These are phyloP conservation scores for Stratiomys singularior DNA, from an alignment of 2,888 invertebrate species.

Conservation along the genomic window DNA sequence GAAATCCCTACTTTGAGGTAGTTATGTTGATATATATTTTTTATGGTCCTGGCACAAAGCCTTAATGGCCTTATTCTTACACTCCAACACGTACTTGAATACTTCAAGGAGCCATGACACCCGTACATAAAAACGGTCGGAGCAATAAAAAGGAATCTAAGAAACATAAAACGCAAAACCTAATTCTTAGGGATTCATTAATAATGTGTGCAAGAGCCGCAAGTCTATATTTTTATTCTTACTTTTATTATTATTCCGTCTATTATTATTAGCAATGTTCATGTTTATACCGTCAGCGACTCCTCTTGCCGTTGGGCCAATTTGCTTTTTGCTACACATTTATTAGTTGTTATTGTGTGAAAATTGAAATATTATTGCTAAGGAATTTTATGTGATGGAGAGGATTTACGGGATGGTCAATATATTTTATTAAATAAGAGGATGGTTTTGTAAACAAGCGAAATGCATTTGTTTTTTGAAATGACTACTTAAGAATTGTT, in stretches of 20 bases:
- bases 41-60: constrained; percentile 17
- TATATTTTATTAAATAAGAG: too few species aligned
- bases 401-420: too few species aligned
- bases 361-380: constrained; percentile 18
- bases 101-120: neutral
- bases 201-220: constrained; percentile 22
- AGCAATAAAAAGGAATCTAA: constrained; percentile 19
- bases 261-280: constrained; percentile 26
- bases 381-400: too few species aligned
- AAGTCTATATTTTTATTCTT: constrained; percentile 23
- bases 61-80: constrained; percentile 25
- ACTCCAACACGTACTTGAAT: constrained; percentile 29
- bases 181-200: constrained; percentile 28
- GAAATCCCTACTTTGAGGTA: neutral
- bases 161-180: constrained; percentile 30
- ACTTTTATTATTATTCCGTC: constrained; percentile 4
- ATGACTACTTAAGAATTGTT: too few species aligned
- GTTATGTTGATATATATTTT: constrained; percentile 14
- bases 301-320: neutral
- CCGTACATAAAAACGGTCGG: neutral
- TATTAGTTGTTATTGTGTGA: neutral
- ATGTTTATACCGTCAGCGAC: neutral
- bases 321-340: neutral
- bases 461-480: too few species aligned
- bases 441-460: too few species aligned